Percentiles rank a stretch among this genome's conserved stretches.
phyloP scores from a whole-genome alignment of 2,888 invertebrate genomes.

The Actias luna region DNA sequence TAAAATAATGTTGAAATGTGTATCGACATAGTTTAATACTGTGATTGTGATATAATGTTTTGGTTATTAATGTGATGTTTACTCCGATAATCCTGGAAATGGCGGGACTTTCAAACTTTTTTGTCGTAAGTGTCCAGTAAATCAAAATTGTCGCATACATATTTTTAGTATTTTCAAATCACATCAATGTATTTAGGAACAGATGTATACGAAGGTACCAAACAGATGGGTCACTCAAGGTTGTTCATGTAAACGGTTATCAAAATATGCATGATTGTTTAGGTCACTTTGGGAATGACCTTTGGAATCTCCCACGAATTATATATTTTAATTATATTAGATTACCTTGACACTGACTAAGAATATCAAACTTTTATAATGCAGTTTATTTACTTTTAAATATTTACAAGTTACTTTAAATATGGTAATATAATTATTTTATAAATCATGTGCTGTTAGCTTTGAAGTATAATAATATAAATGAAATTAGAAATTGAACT shows the following conservation, averaged over 20 bases:
- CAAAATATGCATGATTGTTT: conserved; percentile 58
- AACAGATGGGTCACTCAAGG: conserved; percentile 77
- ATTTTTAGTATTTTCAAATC: conserved; percentile 19
- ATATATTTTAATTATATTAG: neutral
- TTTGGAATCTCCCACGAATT: conserved; percentile 39
- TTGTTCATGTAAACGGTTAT: conserved; percentile 70
- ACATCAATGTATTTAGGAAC: conserved; percentile 16
- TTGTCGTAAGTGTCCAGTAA: conserved; percentile 42
- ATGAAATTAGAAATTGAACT: no score
- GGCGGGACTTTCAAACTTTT: conserved; percentile 58
- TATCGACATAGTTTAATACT: conserved; percentile 26
- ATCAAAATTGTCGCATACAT: conserved; percentile 1
- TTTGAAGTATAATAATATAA: no score
- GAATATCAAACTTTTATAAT: neutral
- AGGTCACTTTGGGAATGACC: conserved; percentile 73
- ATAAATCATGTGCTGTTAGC: no score
- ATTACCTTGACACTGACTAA: neutral
- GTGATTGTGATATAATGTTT: conserved; percentile 35
- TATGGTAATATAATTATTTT: neutral
- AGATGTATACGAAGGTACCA: conserved; percentile 28
- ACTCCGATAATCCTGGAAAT: conserved; percentile 35
- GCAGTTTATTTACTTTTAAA: neutral
- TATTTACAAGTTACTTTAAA: neutral
- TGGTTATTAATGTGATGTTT: conserved; percentile 29
- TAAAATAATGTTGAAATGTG: conserved; percentile 43